phyloP scores from a whole-genome alignment of 23 tunicate species.

The Styela clava region DNA sequence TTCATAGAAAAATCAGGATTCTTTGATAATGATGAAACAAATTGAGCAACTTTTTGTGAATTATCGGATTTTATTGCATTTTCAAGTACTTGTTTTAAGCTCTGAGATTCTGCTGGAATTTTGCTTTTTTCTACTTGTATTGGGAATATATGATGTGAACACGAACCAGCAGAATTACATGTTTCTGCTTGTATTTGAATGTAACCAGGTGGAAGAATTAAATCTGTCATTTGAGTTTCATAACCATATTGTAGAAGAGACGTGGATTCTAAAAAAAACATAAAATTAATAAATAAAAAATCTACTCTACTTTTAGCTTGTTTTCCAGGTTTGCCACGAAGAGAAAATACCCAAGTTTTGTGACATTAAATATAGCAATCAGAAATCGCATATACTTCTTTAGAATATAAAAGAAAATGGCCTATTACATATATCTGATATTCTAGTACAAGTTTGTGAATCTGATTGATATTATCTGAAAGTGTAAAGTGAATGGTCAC shows the following conservation, averaged over 20 bases:
- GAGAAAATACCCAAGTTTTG: not conserved
- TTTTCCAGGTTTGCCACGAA: too few relatives aligned
- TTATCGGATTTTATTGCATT: not conserved
- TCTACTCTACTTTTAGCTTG: not conserved
- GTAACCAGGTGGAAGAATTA: not conserved
- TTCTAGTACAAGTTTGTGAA: too few relatives aligned
- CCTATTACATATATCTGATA: not conserved
- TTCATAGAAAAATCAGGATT: not conserved
- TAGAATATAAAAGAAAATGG: not conserved
- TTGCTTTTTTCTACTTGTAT: not conserved
- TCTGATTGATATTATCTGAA: too few relatives aligned
- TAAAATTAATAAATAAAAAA: not conserved
- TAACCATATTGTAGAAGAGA: constrained; percentile 8
- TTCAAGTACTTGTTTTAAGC: not conserved
- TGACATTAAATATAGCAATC: too few relatives aligned
- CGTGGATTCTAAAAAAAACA: constrained; percentile 7
- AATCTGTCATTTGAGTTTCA: not conserved
- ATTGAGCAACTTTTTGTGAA: not conserved
- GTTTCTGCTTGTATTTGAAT: not conserved
- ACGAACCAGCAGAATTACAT: not conserved
- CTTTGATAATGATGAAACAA: not conserved
- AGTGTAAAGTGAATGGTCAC: too few relatives aligned
- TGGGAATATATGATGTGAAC: not conserved
- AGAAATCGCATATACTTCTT: not conserved
- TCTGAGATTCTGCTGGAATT: not conserved